A percentile compares a stretch with the other conserved stretches of the same genome.
Conservation (phyloP, 2,888 invertebrate genomes). For the Lagria hirta region DNA sequence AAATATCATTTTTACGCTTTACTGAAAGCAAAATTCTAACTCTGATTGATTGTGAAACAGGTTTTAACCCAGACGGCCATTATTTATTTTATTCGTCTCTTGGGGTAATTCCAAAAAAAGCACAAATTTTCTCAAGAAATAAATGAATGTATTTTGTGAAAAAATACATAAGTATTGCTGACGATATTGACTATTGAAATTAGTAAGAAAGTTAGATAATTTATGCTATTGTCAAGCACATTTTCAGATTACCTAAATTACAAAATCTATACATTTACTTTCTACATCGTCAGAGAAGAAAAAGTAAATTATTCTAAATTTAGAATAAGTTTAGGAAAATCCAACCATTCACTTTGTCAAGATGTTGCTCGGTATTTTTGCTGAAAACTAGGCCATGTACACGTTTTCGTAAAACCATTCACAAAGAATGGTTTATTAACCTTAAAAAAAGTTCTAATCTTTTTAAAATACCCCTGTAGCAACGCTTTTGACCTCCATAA, state of each 20-base stretch:
- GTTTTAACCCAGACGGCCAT: constrained; percentile 17
- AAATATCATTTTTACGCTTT: constrained; percentile 8
- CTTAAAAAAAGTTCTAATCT: too few relatives aligned
- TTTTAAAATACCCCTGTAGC: too few relatives aligned
- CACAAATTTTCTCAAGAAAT: neutral
- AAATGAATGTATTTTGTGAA: constrained; percentile 2
- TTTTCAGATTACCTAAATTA: constrained; percentile 14
- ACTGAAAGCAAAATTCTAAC: neutral
- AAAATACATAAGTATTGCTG: neutral
- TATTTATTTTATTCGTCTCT: constrained; percentile 14
- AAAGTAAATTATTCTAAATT: constrained; percentile 9
- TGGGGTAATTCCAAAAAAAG: constrained; percentile 7
- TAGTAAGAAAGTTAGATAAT: constrained; percentile 11
- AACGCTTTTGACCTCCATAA: constrained; percentile 1
- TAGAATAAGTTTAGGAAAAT: constrained; percentile 8
- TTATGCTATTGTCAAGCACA: constrained; percentile 10
- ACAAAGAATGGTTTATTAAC: neutral
- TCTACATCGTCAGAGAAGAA: constrained; percentile 12
- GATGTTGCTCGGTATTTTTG: too few relatives aligned
- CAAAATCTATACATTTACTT: constrained; percentile 15
- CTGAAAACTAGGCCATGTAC: too few relatives aligned
- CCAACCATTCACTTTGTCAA: constrained; percentile 10
- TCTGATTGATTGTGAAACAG: constrained; percentile 6
- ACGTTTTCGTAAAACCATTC: too few relatives aligned
- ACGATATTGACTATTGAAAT: constrained; percentile 4